These are phyloP conservation scores for Eretmochelys imbricata DNA, from an alignment of 2,113 vertebrate species.

Conservation along the genomic window DNA sequence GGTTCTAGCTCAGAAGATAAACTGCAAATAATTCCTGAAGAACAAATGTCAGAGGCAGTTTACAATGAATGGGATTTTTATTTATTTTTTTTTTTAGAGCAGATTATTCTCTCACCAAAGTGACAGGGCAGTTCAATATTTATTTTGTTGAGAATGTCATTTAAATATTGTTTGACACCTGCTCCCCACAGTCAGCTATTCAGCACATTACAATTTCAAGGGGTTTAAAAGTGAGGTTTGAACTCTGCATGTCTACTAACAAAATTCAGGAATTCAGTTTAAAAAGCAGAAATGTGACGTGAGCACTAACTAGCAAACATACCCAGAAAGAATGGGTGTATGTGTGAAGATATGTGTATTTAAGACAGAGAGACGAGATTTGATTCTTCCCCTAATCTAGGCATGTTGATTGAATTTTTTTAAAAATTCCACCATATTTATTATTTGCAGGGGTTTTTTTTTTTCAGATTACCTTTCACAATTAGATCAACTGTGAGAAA, in stretches of 20 bases:
- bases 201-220: slow-evolving; percentile 65
- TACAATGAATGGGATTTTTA: slow-evolving; percentile 78
- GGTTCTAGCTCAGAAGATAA: slow-evolving; percentile 81
- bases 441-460: background rate
- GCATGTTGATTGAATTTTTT: background rate
- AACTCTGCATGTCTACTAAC: background rate
- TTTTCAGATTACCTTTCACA: background rate
- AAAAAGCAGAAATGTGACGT: background rate
- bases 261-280: background rate
- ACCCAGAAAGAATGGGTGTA: accelerated
- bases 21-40: slow-evolving; percentile 85
- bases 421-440: accelerated
- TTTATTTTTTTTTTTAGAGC: slow-evolving; percentile 33
- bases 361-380: accelerated
- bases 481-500: background rate
- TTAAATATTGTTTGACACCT: slow-evolving; percentile 84
- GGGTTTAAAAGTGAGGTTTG: slow-evolving; percentile 59
- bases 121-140: slow-evolving; percentile 80
- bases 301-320: background rate
- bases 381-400: background rate
- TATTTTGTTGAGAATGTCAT: slow-evolving; percentile 79
- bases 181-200: slow-evolving; percentile 75
- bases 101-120: slow-evolving; percentile 81
- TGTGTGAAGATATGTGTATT: accelerated
- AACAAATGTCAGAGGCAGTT: slow-evolving; percentile 83